phyloP scores from a whole-genome alignment of 2,797 vertebrate species.

The Sorex maritimensis region DNA sequence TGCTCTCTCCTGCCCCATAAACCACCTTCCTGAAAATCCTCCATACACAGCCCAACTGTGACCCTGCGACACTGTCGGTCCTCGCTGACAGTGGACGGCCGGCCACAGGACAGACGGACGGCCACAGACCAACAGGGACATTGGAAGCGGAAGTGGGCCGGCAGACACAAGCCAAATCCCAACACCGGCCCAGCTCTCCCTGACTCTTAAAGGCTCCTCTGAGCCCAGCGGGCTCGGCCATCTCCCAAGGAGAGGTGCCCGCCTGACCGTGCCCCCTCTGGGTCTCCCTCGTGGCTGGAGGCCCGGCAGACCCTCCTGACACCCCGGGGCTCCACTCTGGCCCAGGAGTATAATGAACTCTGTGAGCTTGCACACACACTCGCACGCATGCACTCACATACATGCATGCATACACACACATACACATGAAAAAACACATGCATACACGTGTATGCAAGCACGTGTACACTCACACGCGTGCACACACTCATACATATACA shows the following conservation, averaged over 20 bases:
- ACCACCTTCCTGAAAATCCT: background rate
- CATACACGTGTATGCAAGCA: no score
- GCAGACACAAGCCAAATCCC: background rate
- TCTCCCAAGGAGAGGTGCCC: background rate
- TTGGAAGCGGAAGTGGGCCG: background rate
- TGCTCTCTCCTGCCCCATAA: background rate
- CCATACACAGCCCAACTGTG: background rate
- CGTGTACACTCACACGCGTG: no score
- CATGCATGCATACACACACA: no score
- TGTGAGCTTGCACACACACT: background rate
- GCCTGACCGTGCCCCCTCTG: background rate
- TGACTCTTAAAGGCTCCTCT: no score
- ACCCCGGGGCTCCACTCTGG: background rate
- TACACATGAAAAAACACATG: no score
- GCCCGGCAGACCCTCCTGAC: slow-evolving; percentile 2
- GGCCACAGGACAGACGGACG: background rate
- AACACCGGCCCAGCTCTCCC: background rate
- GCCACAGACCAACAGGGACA: background rate
- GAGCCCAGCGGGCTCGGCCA: background rate
- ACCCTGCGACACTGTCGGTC: background rate
- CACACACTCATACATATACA: no score
- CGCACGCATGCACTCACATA: no score
- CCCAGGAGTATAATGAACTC: background rate
- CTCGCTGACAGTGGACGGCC: background rate
- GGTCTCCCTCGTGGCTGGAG: background rate